phyloP scores from a whole-genome alignment of 2,888 invertebrate genomes.

The Lepidonotus clava region DNA sequence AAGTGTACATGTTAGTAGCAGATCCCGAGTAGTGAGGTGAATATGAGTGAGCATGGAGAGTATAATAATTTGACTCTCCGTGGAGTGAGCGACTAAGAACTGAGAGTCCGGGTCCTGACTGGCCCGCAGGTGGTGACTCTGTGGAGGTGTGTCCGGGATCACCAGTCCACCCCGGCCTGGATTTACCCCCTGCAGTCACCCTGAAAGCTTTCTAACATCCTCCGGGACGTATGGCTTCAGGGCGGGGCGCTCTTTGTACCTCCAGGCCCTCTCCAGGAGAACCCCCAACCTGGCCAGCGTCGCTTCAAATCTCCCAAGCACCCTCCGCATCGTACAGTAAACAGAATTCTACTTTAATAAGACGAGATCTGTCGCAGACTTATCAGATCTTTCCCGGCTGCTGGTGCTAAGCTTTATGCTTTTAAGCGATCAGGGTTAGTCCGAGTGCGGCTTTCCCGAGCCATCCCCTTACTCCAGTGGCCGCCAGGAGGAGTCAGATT shows the following conservation, averaged over 20 bases:
- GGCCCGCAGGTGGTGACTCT: conserved; percentile 25
- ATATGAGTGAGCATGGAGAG: too few species aligned
- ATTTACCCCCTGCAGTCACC: not conserved
- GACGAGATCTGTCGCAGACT: conserved; percentile 20
- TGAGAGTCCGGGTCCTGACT: not conserved
- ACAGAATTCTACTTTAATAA: conserved; percentile 52
- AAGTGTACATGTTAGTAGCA: too few species aligned
- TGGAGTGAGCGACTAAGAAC: too few species aligned
- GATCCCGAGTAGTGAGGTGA: too few species aligned
- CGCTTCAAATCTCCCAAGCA: not conserved
- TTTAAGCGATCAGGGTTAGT: conserved; percentile 48
- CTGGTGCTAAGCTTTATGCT: conserved; percentile 49
- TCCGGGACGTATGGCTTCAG: too few species aligned
- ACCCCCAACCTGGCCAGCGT: not conserved
- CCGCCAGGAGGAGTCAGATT: not conserved
- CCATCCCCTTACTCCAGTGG: not conserved
- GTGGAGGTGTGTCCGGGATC: conserved; percentile 34
- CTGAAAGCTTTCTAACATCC: not conserved
- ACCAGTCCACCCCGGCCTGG: not conserved
- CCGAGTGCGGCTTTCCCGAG: not conserved
- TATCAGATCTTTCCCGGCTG: not conserved
- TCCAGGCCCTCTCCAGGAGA: not conserved
- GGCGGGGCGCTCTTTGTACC: not conserved
- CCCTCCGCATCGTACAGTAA: conserved; percentile 11
- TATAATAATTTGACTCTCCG: too few species aligned